Conservation (phyloP, 2,113 vertebrate genomes). For the Hydrolagus affinis region DNA sequence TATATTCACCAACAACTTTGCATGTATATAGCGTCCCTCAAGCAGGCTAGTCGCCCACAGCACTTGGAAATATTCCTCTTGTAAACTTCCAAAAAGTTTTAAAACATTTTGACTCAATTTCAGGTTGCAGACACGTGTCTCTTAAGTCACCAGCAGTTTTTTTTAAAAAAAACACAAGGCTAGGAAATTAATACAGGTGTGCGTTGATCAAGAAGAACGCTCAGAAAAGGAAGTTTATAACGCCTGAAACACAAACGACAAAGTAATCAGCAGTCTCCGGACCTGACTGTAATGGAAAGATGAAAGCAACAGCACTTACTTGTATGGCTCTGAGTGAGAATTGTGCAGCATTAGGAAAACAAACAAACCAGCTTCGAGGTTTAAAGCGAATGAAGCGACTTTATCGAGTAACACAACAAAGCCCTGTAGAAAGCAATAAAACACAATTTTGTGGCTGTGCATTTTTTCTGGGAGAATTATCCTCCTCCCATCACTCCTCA, state of each 20-base stretch:
- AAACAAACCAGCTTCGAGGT: constrained; percentile 45
- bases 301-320: constrained; percentile 38
- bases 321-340: constrained; percentile 44
- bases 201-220: too few species aligned
- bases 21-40: too few species aligned
- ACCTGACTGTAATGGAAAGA: background rate
- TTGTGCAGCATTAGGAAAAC: constrained; percentile 48
- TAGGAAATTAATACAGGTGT: too few species aligned
- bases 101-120: background rate
- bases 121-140: background rate
- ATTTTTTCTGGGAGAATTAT: too few species aligned
- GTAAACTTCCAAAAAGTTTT: background rate
- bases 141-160: too few species aligned
- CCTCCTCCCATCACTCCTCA: too few species aligned
- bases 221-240: too few species aligned
- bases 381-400: constrained; percentile 47
- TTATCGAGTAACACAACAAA: constrained; percentile 54
- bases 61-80: background rate
- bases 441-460: background rate
- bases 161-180: too few species aligned
- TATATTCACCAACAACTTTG: too few species aligned
- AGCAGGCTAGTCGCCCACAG: too few species aligned
- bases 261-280: background rate
- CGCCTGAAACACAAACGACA: too few species aligned
- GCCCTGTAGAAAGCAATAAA: constrained; percentile 42